Percentiles rank a stretch among this genome's conserved stretches.
Evolutionary conservation across 1,140 invertebrate genomes (phyloP).

Genomic region (Hyles vespertilio): DNA sequence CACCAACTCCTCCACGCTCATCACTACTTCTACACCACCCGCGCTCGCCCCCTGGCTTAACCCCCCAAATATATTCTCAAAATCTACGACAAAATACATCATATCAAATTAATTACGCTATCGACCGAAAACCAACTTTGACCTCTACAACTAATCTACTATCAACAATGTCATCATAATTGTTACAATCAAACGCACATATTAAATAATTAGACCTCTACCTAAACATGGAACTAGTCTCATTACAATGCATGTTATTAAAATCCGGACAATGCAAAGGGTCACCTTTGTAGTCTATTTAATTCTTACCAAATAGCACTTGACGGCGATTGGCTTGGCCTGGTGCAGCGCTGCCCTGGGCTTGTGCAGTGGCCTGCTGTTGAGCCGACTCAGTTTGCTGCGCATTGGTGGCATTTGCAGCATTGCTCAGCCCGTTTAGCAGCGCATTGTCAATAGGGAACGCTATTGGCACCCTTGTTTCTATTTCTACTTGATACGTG

Average conservation of each 20-base stretch:
- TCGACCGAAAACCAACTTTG: neutral
- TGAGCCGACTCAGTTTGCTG: constrained; percentile 9
- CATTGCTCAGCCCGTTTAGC: constrained; percentile 19
- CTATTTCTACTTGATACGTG: constrained; percentile 52
- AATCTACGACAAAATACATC: constrained; percentile 35
- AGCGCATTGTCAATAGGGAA: constrained; percentile 34
- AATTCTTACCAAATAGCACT: constrained; percentile 28
- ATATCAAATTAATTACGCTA: constrained; percentile 1
- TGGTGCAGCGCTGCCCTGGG: constrained; percentile 4
- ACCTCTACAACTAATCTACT: no score
- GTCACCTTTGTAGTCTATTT: no score
- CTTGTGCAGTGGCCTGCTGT: constrained; percentile 8
- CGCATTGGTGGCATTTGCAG: neutral
- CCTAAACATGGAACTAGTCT: no score
- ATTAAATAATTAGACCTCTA: no score
- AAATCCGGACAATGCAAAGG: no score
- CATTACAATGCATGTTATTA: no score
- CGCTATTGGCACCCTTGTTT: constrained; percentile 41
- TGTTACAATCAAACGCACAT: no score
- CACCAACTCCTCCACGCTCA: constrained; percentile 48
- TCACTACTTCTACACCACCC: constrained; percentile 46
- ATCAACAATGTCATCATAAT: no score
- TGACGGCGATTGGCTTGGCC: constrained; percentile 19
- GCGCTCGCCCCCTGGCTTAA: constrained; percentile 32
- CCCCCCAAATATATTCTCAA: constrained; percentile 47